phyloP scores from a whole-genome alignment of 2,888 invertebrate genomes.

The Hypercompe scribonia region DNA sequence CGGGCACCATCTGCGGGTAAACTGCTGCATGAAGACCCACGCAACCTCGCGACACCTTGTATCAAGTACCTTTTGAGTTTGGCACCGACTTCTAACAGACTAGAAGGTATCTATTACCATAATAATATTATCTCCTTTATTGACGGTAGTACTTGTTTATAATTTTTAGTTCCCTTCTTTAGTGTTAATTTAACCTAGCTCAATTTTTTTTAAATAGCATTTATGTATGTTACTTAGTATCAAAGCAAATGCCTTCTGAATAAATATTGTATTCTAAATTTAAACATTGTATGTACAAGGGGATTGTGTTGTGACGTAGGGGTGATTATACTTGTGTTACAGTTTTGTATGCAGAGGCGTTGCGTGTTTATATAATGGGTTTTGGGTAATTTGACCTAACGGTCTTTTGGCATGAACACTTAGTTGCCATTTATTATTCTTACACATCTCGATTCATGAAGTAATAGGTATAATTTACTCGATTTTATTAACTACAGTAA shows the following conservation, averaged over 20 bases:
- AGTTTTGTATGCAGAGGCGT: conserved; percentile 60
- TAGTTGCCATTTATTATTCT: conserved; percentile 54
- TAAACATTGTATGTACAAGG: conserved; percentile 28
- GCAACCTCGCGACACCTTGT: no score
- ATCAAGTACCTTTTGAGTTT: no score
- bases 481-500: background rate
- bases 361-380: conserved; percentile 70
- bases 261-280: conserved; percentile 36
- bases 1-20: no score
- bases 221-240: background rate
- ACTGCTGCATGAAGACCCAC: no score
- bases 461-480: background rate
- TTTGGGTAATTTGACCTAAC: conserved; percentile 59
- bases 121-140: no score
- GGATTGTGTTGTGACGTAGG: conserved; percentile 33
- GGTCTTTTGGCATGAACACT: conserved; percentile 60
- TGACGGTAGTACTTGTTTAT: no score
- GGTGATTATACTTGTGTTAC: conserved; percentile 36
- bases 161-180: no score
- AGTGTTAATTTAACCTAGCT: no score
- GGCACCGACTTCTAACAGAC: no score
- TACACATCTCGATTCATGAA: conserved; percentile 28
- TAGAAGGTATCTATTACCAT: no score
- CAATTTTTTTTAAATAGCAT: no score
- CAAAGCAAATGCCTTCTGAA: background rate